These are phyloP conservation scores for Pediacus dermestoides DNA, from an alignment of 2,888 invertebrate genomes.

Conservation along the genomic window DNA sequence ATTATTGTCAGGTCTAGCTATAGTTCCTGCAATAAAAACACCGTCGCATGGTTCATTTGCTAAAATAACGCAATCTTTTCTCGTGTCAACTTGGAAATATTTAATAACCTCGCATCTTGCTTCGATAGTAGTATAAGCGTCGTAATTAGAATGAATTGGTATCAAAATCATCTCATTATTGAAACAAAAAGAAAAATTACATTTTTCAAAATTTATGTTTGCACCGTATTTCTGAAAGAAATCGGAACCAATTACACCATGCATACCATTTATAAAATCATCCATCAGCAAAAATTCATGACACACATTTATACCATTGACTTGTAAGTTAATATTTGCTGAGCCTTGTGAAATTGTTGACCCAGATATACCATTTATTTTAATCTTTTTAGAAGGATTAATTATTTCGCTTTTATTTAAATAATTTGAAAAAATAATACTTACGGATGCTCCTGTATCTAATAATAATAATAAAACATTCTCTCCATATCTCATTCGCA, in stretches of 20 bases:
- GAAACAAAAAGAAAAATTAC: constrained; percentile 12
- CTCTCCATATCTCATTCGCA: constrained; percentile 4
- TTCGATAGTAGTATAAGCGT: constrained; percentile 11
- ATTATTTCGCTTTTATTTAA: constrained; percentile 11
- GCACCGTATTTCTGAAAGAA: constrained; percentile 8
- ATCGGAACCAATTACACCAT: constrained; percentile 15
- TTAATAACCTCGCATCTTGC: constrained; percentile 19
- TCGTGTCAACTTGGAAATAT: constrained; percentile 13
- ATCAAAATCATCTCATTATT: constrained; percentile 5
- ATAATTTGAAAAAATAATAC: constrained; percentile 12
- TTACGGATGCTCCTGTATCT: constrained; percentile 13
- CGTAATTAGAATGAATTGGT: constrained; percentile 13
- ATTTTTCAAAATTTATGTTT: constrained; percentile 11
- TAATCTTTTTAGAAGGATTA: constrained; percentile 9
- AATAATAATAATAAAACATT: constrained; percentile 9
- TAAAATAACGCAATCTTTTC: constrained; percentile 13
- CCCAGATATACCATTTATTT: constrained; percentile 15
- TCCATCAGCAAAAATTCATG: constrained; percentile 17
- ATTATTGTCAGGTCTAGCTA: constrained; percentile 14
- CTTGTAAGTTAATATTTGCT: constrained; percentile 12
- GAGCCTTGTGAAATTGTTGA: constrained; percentile 13
- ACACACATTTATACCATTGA: constrained; percentile 10
- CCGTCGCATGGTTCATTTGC: constrained; percentile 15
- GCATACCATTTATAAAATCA: constrained; percentile 10
- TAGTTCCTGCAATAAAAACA: constrained; percentile 17